Evolutionary conservation across 2,113 vertebrate genomes (phyloP), one percentile per base, ranked within the genome.

Genomic region (Orthonyx spaldingii): DNA sequence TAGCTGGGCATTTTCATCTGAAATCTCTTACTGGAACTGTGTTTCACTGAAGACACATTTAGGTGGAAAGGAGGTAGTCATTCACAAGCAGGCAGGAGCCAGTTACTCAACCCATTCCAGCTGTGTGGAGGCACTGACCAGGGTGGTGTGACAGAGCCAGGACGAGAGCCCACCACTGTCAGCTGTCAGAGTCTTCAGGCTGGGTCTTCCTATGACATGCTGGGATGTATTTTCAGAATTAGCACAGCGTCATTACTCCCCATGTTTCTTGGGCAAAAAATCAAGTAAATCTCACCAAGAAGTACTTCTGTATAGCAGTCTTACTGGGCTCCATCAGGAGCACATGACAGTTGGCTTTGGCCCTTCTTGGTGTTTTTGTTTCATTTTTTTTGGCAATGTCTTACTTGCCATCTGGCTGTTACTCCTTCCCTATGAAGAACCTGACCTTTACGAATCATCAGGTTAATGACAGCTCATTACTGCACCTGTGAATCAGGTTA

Each of bases 391-490:
- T 94, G 93, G 90, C 94, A 88, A 35, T 41, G 22, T 37, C 42
- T 91, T 44, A 53, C 18, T 79, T 74, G 71, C 94, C 95, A 96
- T 96, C 96, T 97, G 94, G 78, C 87, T 91, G 46, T 61, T 83
- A 88, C 63, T 93, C 76, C 91, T 93, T 84, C 77, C 93, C 91
- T 5, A 1, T n/a, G 90, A 94, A 95, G 87, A 91, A 76, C 55
- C 21, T 81, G 92, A 93, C 92, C 90, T 96, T 95, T 95, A 76
- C 28, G 9, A 95, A 93, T 77, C 95, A 94, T 59, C 92, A 93
- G 95, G 93, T 94, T 97, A 96, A 96, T 88, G 92, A 96, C 75
- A 96, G 47, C 76, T 90, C 90, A 93, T 96, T 95, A 95, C 44
- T 92, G 71, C 90, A 96, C 90, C 92, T 93, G 92, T 70, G 87